Evolutionary conservation across 2,797 vertebrate species (phyloP), one percentile per base, ranked within the genome.

Genomic region (Sebastes taczanowskii): DNA sequence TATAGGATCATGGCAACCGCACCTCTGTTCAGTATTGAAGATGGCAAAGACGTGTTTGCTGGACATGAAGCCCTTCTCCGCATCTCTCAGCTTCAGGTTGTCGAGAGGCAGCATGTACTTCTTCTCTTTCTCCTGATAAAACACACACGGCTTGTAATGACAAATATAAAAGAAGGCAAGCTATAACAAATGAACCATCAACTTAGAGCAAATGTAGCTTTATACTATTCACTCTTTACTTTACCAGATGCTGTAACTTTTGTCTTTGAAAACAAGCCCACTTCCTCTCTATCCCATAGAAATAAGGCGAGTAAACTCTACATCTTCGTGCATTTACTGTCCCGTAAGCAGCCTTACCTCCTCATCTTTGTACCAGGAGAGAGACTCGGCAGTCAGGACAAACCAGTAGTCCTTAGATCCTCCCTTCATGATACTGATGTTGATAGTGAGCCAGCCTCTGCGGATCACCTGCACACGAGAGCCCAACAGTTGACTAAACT

Each of bases 341-440:
- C 14, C n/a, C 2, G 0, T 63, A 5, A 53, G 38, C 13, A 55
- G 49, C n/a, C 62, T 81, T 78, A 99, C 98, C 97, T 99, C 98
- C 68, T 99, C 98, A 0, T 99, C 98, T 92, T 99, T 99, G 94
- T 97, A 99, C 98, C 98, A 99, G 89, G 98, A 99, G 2, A 99
- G 89, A 0, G 97, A 97, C 92, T 99, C 98, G 0, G 98, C 97
- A 0, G 98, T 99, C 68, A 99, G 95, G 89, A 99, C 96, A 2
- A 99, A 99, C 98, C 98, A 99, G 89, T 99, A 99, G 16, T 98
- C 98, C 92, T 98, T 98, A 71, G 98, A 99, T 7, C 98, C 98
- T 0, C 98, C 98, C 90, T 99, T 99, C 98, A 99, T 99, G 91
- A 99, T 97, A 87, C 98, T 99, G 94, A 99, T 99, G 94, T 99